Conservation (phyloP, 2,888 invertebrate genomes). For the Vesta saturnalis region DNA sequence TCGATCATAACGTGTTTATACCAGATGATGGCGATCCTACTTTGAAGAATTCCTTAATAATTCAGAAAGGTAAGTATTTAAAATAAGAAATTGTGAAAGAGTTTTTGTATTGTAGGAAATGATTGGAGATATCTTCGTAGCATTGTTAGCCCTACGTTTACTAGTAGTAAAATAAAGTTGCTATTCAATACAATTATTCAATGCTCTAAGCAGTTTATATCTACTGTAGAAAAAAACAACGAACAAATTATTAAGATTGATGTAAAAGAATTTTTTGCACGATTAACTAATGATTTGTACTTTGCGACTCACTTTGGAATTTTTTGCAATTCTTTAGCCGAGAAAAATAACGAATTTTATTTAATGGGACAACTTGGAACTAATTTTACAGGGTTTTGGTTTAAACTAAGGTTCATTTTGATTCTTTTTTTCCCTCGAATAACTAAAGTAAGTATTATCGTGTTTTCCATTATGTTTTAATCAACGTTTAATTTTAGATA, state of each 20-base stretch:
- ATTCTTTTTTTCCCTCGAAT: constrained; percentile 16
- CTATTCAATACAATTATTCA: constrained; percentile 64
- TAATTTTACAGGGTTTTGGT: constrained; percentile 29
- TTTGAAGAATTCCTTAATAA: constrained; percentile 43
- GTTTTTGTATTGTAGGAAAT: constrained; percentile 15
- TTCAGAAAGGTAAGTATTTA: constrained; percentile 41
- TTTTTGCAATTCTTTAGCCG: constrained; percentile 51
- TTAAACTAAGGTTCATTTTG: constrained; percentile 17
- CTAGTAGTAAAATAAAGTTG: constrained; percentile 66
- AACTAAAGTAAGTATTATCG: constrained; percentile 6
- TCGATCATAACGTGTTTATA: constrained; percentile 51
- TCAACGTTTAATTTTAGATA: constrained; percentile 34
- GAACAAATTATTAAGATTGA: constrained; percentile 44
- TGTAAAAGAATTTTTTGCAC: constrained; percentile 54
- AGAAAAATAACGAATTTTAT: constrained; percentile 56
- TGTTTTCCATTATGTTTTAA: no score
- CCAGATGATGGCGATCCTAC: constrained; percentile 47
- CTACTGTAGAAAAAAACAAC: constrained; percentile 43
- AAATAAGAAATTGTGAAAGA: no score
- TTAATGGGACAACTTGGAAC: constrained; percentile 46
- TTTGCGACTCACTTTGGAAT: constrained; percentile 57
- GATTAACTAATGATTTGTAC: constrained; percentile 56
- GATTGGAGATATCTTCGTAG: constrained; percentile 61
- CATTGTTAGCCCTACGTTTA: constrained; percentile 67
- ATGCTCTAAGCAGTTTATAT: constrained; percentile 51